Conservation (phyloP, 2,113 vertebrate genomes). For the Scomber scombrus region DNA sequence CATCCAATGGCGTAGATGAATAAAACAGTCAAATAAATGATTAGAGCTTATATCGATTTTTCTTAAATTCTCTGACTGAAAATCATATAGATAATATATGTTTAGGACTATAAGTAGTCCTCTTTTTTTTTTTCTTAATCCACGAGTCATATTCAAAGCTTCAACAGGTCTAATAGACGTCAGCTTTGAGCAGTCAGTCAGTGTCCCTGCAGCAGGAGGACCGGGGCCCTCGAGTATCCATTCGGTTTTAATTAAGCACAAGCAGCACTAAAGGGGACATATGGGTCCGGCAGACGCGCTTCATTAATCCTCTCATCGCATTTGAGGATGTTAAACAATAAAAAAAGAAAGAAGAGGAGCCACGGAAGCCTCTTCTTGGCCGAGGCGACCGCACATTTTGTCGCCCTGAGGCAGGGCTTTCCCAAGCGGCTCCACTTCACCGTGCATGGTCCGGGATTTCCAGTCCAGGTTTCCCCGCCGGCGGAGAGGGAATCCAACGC, state of each 20-base stretch:
- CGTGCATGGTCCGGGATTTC: conserved; percentile 28
- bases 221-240: conserved; percentile 25
- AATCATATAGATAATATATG: too few species aligned
- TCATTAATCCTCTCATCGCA: conserved; percentile 75
- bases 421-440: conserved; percentile 19
- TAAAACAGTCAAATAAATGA: background rate
- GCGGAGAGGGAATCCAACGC: conserved; percentile 11
- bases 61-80: background rate
- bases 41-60: background rate
- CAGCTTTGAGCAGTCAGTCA: conserved; percentile 47
- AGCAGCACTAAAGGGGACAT: conserved; percentile 72
- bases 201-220: background rate
- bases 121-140: background rate
- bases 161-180: conserved; percentile 47
- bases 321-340: conserved; percentile 74
- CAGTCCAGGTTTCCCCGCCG: conserved; percentile 28
- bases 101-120: too few species aligned
- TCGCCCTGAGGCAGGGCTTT: conserved; percentile 53
- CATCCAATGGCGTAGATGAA: background rate
- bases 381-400: conserved; percentile 38
- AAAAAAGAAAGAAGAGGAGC: conserved; percentile 14
- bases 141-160: background rate
- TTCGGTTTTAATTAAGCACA: conserved; percentile 79
- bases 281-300: conserved; percentile 75
- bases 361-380: conserved; percentile 47